phyloP scores from a whole-genome alignment of 2,113 vertebrate genomes.

The Ptychochromis oligacanthus region DNA sequence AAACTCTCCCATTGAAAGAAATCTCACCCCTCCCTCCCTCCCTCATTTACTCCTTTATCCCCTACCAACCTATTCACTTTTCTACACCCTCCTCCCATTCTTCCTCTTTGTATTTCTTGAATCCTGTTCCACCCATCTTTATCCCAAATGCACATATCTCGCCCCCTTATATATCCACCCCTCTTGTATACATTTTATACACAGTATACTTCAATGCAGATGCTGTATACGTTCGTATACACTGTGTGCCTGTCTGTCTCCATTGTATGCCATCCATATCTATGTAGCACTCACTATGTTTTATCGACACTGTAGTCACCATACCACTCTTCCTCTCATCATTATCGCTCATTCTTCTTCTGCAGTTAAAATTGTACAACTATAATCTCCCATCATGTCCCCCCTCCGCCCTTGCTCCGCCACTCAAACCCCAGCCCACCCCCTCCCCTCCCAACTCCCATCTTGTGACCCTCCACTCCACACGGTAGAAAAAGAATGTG shows the following conservation, averaged over 20 bases:
- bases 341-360: slow-evolving; percentile 72
- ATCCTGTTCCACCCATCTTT: background rate
- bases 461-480: slow-evolving; percentile 33
- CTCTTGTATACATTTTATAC: slow-evolving; percentile 67
- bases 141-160: slow-evolving; percentile 68
- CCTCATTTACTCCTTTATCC: background rate
- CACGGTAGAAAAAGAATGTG: slow-evolving; percentile 55
- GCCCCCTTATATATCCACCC: slow-evolving; percentile 61
- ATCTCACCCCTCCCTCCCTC: slow-evolving; percentile 12
- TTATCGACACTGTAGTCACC: slow-evolving; percentile 76
- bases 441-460: background rate
- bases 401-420: background rate
- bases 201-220: slow-evolving; percentile 60
- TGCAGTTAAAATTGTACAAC: slow-evolving; percentile 66
- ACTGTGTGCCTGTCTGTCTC: slow-evolving; percentile 57
- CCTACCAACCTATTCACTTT: slow-evolving; percentile 14
- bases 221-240: slow-evolving; percentile 68
- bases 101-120: slow-evolving; percentile 46
- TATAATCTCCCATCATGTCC: slow-evolving; percentile 61
- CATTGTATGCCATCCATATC: slow-evolving; percentile 77
- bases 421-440: background rate
- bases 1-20: slow-evolving; percentile 36
- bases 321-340: slow-evolving; percentile 69
- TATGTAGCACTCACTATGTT: slow-evolving; percentile 76
- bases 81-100: slow-evolving; percentile 24